Conservation (phyloP, 1,140 invertebrate species). For the Orussus abietinus region DNA sequence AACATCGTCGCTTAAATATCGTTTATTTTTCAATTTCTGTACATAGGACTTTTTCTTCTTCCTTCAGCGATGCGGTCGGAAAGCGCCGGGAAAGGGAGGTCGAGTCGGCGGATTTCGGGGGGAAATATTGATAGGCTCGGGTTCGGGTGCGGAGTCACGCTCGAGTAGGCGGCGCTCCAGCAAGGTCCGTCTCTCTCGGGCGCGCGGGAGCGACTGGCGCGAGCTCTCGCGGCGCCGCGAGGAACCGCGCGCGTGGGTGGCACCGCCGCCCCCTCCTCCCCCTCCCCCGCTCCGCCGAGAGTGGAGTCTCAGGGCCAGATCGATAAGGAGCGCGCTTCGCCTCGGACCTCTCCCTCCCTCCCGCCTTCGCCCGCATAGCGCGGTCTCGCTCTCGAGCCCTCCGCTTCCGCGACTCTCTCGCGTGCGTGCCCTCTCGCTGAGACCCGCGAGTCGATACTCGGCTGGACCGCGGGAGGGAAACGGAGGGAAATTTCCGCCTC, state of each 20-base stretch:
- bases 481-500: too few relatives aligned
- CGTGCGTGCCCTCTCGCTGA: not conserved
- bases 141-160: slow-evolving; percentile 51
- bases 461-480: too few relatives aligned
- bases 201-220: too few relatives aligned
- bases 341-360: slow-evolving; percentile 38
- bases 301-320: slow-evolving; percentile 42
- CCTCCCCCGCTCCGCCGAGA: slow-evolving; percentile 10
- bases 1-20: too few relatives aligned
- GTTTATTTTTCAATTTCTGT: too few relatives aligned
- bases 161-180: slow-evolving; percentile 46
- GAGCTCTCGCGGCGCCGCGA: too few relatives aligned
- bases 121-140: slow-evolving; percentile 54
- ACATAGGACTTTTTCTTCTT: not conserved
- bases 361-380: slow-evolving; percentile 26
- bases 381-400: slow-evolving; percentile 20
- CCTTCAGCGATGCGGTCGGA: not conserved
- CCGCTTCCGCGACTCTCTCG: slow-evolving; percentile 13
- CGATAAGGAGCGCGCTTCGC: slow-evolving; percentile 50
- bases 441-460: slow-evolving; percentile 6
- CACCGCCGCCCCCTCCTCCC: too few relatives aligned
- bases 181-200: slow-evolving; percentile 39
- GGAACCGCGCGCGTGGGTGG: too few relatives aligned
- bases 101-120: slow-evolving; percentile 36
- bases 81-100: slow-evolving; percentile 17